Evolutionary conservation across 2,797 vertebrate species (phyloP).

Genomic region (Lacerta viridis): DNA sequence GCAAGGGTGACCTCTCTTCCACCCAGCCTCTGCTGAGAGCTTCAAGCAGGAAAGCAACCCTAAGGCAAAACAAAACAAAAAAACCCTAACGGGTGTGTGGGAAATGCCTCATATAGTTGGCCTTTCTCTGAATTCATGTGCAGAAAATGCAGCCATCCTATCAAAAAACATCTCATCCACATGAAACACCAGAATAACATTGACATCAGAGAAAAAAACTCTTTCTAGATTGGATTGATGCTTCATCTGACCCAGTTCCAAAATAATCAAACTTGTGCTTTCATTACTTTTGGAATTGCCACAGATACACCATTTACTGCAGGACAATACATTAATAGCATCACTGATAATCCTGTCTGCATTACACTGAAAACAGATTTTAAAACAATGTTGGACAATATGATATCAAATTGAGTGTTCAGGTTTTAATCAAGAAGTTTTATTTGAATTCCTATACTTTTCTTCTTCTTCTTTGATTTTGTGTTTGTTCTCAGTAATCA

Average conservation of each 20-base stretch:
- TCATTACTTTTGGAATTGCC: conserved; percentile 37
- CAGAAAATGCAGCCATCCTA: conserved; percentile 87
- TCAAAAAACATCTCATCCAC: conserved; percentile 71
- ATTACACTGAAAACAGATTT: neutral
- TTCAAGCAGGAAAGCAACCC: conserved; percentile 6
- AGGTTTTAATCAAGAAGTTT: neutral
- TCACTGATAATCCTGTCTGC: conserved; percentile 6
- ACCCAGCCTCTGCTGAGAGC: neutral
- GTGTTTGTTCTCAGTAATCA: conserved; percentile 52
- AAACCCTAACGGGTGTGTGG: neutral
- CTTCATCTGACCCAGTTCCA: neutral
- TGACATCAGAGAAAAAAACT: neutral
- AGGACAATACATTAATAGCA: neutral
- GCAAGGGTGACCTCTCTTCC: neutral
- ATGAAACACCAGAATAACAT: rapidly evolving
- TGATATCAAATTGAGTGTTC: neutral
- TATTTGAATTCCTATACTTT: neutral
- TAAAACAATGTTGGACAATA: neutral
- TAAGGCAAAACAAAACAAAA: conserved; percentile 2
- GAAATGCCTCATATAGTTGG: conserved; percentile 44
- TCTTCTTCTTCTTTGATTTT: neutral
- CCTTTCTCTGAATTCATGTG: conserved; percentile 75
- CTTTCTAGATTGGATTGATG: conserved; percentile 15
- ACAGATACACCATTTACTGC: conserved; percentile 27
- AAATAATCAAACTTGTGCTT: conserved; percentile 10